phyloP scores from a whole-genome alignment of 2,888 invertebrate genomes.

The Pristionchus maxplancki region DNA sequence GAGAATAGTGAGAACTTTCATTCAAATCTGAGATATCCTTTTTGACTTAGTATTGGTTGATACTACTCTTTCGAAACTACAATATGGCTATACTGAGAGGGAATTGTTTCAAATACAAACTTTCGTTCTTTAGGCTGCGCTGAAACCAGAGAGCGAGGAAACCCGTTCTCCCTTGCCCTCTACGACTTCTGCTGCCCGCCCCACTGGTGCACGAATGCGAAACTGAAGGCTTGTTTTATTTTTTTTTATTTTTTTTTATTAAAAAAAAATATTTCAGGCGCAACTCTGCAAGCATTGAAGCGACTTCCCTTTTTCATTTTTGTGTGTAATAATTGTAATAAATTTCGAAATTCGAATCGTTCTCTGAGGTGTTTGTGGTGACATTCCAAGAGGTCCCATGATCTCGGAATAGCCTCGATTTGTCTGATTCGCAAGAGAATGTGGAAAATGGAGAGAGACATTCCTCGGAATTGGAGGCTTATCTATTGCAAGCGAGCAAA shows the following conservation, averaged over 20 bases:
- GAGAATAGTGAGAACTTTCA: conserved; percentile 22
- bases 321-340: background rate
- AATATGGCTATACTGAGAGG: too few relatives aligned
- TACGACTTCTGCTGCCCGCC: conserved; percentile 21
- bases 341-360: background rate
- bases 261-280: background rate
- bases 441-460: background rate
- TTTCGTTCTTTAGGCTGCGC: conserved; percentile 10
- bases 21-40: too few relatives aligned
- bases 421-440: background rate
- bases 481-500: background rate
- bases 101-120: too few relatives aligned
- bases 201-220: conserved; percentile 16
- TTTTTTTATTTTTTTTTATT: background rate
- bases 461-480: background rate
- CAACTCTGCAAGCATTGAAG: conserved; percentile 1
- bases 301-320: background rate
- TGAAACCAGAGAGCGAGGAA: background rate
- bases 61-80: background rate
- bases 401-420: background rate
- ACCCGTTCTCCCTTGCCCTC: background rate
- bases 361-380: background rate
- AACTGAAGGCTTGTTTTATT: background rate
- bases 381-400: background rate
- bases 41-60: background rate